Conservation (phyloP, 2,113 vertebrate species). For the Proterorhinus semilunaris region DNA sequence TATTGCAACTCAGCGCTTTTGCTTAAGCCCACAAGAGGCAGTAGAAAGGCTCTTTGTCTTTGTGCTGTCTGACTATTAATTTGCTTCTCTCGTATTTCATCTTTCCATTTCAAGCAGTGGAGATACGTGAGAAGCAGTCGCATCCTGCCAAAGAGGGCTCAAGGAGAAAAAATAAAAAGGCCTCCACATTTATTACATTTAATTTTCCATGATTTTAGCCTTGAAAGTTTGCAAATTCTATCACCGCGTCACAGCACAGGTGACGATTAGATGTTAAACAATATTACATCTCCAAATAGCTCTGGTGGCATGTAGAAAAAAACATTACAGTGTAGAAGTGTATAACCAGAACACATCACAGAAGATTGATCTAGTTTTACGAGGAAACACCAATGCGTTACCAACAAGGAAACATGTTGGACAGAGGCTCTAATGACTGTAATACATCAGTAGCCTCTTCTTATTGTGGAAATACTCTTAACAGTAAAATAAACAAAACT, state of each 20-base stretch:
- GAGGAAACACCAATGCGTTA: not conserved
- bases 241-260: constrained; percentile 32
- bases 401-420: not conserved
- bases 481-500: not conserved
- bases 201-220: constrained; percentile 51
- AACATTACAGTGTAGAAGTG: not conserved
- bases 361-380: not conserved
- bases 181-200: constrained; percentile 60
- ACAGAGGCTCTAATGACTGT: not conserved
- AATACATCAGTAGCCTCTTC: not conserved
- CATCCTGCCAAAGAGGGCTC: constrained; percentile 41
- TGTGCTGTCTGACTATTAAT: constrained; percentile 74
- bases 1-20: constrained; percentile 77
- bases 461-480: not conserved
- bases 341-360: not conserved
- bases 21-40: constrained; percentile 64
- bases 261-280: constrained; percentile 25
- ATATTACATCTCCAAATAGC: not conserved
- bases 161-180: constrained; percentile 30
- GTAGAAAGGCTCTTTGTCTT: constrained; percentile 79
- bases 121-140: constrained; percentile 64
- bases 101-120: constrained; percentile 72
- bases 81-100: constrained; percentile 76
- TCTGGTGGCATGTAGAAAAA: constrained; percentile 8
- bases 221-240: constrained; percentile 38